Conservation (phyloP, 2,888 invertebrate genomes). For the Cantharis rustica region DNA sequence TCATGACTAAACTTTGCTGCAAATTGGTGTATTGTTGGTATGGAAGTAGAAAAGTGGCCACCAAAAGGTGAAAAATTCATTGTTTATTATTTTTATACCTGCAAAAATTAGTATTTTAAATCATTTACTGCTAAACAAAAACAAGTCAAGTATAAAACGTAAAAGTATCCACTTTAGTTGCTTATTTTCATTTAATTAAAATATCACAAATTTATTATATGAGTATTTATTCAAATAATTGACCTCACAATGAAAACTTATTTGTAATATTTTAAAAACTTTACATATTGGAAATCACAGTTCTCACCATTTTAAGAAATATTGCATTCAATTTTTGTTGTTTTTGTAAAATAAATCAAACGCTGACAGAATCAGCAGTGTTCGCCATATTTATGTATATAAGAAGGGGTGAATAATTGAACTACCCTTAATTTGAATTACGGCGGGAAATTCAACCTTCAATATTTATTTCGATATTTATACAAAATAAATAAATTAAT, state of each 20-base stretch:
- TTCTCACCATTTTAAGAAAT: not conserved
- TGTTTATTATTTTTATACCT: constrained; percentile 19
- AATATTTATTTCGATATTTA: not conserved
- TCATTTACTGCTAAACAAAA: not conserved
- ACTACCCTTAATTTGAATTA: constrained; percentile 2
- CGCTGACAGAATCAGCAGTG: constrained; percentile 33
- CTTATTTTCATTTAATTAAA: not conserved
- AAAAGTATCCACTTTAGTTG: not conserved
- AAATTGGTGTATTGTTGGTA: constrained; percentile 84
- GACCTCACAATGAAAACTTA: not conserved
- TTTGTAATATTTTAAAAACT: not conserved
- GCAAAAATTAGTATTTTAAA: constrained; percentile 2
- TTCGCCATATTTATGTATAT: constrained; percentile 37
- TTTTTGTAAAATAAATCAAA: constrained; percentile 17
- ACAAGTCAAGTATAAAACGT: not conserved
- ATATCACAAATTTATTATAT: not conserved
- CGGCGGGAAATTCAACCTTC: not conserved
- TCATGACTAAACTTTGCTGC: constrained; percentile 71
- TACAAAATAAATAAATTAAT: not conserved
- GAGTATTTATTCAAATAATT: not conserved
- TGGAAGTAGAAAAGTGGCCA: constrained; percentile 75
- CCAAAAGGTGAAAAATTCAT: constrained; percentile 91
- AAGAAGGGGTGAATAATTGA: constrained; percentile 27
- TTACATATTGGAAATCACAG: not conserved
- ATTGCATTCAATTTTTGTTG: not conserved